Conservation (phyloP, 1,140 invertebrate genomes). For the Bombus superbus region DNA sequence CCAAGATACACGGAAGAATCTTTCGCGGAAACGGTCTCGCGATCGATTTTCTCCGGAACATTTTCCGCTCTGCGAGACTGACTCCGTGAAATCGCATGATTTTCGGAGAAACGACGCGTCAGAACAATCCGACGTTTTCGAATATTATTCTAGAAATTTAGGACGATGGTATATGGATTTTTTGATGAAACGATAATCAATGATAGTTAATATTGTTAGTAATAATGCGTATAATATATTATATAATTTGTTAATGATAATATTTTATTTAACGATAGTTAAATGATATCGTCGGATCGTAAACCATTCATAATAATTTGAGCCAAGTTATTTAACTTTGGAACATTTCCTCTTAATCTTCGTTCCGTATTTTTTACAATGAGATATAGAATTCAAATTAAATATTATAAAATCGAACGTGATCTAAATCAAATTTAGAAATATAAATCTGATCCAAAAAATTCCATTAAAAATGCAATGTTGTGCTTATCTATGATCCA, state of each 20-base stretch:
- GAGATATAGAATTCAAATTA: background rate
- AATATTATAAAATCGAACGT: background rate
- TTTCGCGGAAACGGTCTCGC: constrained; percentile 11
- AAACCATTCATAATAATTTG: background rate
- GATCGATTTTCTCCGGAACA: background rate
- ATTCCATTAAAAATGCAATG: no score
- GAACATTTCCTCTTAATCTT: background rate
- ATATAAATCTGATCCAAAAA: background rate
- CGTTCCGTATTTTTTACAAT: background rate
- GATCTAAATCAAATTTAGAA: background rate
- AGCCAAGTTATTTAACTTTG: background rate
- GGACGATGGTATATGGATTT: background rate
- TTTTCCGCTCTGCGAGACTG: background rate
- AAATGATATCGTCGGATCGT: background rate
- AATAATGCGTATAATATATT: no score
- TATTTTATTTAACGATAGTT: background rate
- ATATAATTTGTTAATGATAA: no score
- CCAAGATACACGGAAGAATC: background rate
- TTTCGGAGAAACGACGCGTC: background rate
- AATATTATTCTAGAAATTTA: background rate
- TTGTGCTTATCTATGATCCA: background rate
- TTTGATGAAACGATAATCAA: background rate
- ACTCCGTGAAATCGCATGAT: background rate
- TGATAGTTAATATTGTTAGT: background rate
- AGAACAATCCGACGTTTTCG: background rate